phyloP scores from a whole-genome alignment of 2,797 vertebrate species.

The Aulostomus chinensis region DNA sequence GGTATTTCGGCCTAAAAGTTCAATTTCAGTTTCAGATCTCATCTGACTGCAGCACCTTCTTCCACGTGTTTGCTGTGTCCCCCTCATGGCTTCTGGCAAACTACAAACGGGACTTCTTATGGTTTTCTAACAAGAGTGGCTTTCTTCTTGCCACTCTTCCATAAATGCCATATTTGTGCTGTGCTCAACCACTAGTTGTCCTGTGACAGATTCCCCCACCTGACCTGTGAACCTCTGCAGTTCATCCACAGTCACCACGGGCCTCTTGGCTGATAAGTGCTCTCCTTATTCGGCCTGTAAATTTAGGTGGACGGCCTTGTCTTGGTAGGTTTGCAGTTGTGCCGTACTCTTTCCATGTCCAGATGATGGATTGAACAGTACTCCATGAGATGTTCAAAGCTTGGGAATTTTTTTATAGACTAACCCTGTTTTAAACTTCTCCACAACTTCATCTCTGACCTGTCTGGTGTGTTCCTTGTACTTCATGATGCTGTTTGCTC shows the following conservation, averaged over 20 bases:
- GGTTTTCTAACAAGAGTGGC: neutral
- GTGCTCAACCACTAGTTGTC: neutral
- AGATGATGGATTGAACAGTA: neutral
- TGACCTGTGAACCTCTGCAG: conserved; percentile 8
- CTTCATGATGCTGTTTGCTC: too few relatives aligned
- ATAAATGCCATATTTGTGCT: neutral
- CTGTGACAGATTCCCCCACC: neutral
- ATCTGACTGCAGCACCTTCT: too few relatives aligned
- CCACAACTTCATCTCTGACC: neutral
- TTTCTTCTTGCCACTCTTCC: neutral
- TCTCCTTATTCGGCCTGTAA: neutral
- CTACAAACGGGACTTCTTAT: neutral
- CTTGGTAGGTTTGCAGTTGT: neutral
- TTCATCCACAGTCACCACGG: neutral
- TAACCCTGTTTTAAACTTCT: neutral
- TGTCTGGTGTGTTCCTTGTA: neutral
- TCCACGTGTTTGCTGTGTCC: too few relatives aligned
- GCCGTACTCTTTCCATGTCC: conserved; percentile 1
- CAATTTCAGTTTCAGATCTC: too few relatives aligned
- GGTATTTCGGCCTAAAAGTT: too few relatives aligned
- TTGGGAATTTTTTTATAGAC: neutral
- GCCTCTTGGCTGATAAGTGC: neutral
- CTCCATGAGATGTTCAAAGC: conserved; percentile 3
- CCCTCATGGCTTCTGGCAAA: neutral
- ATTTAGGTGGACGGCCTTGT: neutral